Evolutionary conservation across 2,888 invertebrate genomes (phyloP), one percentile per base, ranked within the genome.

Genomic region (Leucozona laternaria): DNA sequence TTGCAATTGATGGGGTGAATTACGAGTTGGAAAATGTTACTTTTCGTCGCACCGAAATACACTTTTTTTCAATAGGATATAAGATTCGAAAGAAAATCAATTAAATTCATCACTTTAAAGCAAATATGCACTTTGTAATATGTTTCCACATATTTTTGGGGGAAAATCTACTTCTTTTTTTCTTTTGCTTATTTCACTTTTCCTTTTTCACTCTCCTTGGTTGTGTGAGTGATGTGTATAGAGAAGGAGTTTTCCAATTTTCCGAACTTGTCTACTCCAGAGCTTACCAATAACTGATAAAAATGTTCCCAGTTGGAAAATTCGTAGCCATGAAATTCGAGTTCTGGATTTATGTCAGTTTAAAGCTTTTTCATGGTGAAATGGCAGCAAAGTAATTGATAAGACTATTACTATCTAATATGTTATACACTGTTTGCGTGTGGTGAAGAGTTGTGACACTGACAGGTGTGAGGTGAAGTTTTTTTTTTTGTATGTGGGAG

Each of bases 261-360:
- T 62, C 62, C 79, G 75, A 82, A 87, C 87, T 76, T 79, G 55
- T 22, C 83, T 70, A 71, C 40, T 60, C 72, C 20, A 83, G 72
- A 83, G 78, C 87, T 87, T 76, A 83, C 83, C 72, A 79, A 60
- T 73, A 60, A 87, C 87, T 87, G 87, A 86, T 86, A 86, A 82
- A 84, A 87, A 76, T 71, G 48, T 68, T 76, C 68, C 75, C 75
- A 75, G 71, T 79, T 64, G 77, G 73, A 80, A 85, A 85, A 45
- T 57, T 55, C 43, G 34, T 48, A 57, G 2, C 62, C 53, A 64
- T 64, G 64, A 50, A 40, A 64, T 57, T 53, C 28, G 13, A 15
- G 13, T 79, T 43, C 79, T 80, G 73, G 55, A 68, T 66, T 48
- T 77, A 28, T 64, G 64, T 22, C 22, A 34, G 50, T 25, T 25